Percentiles rank a stretch among this genome's conserved stretches.
Evolutionary conservation across 2,113 vertebrate species (phyloP).

Genomic region (Mixornis gularis): DNA sequence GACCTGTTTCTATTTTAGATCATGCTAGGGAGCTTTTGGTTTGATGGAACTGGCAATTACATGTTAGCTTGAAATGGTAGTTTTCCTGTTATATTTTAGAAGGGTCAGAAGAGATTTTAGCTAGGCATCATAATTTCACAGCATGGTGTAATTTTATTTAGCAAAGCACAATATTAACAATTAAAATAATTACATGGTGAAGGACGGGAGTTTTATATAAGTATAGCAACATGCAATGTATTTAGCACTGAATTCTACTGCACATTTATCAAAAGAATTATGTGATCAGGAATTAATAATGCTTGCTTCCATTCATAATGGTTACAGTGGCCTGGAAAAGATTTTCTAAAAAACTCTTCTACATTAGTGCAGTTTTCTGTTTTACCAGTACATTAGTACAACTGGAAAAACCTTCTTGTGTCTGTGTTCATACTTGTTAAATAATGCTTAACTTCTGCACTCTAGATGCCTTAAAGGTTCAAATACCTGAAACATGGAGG

Average conservation of each 20-base stretch:
- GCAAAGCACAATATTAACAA: not conserved
- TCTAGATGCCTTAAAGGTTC: not conserved
- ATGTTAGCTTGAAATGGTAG: not conserved
- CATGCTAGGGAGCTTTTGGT: not conserved
- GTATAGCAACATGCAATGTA: not conserved
- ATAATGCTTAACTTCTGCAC: not conserved
- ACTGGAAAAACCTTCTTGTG: not conserved
- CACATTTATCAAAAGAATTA: not conserved
- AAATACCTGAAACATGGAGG: not conserved
- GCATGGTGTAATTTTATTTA: constrained; percentile 8
- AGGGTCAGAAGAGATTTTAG: constrained; percentile 8
- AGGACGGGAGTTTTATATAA: not conserved
- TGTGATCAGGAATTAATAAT: not conserved
- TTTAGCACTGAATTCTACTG: not conserved
- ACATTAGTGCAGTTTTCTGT: not conserved
- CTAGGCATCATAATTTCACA: not conserved
- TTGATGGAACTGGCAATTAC: not conserved
- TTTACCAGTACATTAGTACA: not conserved
- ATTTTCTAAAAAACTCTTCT: not conserved
- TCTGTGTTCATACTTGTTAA: not conserved
- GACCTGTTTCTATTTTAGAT: not conserved
- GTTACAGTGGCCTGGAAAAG: not conserved
- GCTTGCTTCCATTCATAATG: not conserved
- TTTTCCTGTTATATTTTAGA: not conserved
- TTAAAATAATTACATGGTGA: not conserved